Evolutionary conservation across 2,113 vertebrate species (phyloP).

Genomic region (Herpailurus yagouaroundi): DNA sequence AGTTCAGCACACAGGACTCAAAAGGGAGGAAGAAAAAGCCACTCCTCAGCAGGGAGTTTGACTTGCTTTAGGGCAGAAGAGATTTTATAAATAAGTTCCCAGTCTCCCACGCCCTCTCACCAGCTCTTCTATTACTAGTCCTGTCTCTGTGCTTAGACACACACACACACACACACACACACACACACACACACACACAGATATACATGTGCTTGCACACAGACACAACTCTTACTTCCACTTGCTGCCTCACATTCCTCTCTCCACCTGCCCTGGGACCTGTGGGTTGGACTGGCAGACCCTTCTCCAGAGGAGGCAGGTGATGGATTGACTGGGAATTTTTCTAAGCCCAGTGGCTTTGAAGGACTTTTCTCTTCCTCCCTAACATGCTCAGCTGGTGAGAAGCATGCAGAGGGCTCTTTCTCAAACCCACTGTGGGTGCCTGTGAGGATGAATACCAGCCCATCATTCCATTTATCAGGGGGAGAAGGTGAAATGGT

Average conservation of each 20-base stretch:
- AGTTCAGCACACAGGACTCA: conserved; percentile 66
- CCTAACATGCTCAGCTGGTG: conserved; percentile 58
- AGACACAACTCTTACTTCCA: background rate
- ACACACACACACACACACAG: too few species aligned
- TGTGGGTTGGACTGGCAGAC: background rate
- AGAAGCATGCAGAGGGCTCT: conserved; percentile 56
- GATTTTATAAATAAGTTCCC: conserved; percentile 78
- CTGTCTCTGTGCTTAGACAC: background rate
- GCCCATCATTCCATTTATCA: conserved; percentile 59
- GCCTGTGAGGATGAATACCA: conserved; percentile 39
- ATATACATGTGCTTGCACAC: background rate
- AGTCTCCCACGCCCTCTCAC: conserved; percentile 81
- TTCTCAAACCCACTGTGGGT: conserved; percentile 60
- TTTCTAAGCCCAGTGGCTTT: conserved; percentile 35
- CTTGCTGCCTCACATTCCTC: background rate
- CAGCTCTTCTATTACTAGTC: conserved; percentile 48
- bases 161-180: background rate
- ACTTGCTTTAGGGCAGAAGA: conserved; percentile 79
- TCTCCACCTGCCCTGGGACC: conserved; percentile 47
- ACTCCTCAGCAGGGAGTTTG: conserved; percentile 79
- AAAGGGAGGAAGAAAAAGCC: conserved; percentile 79
- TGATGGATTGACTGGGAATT: conserved; percentile 53
- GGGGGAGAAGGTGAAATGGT: conserved; percentile 58
- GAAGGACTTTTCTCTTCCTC: conserved; percentile 40
- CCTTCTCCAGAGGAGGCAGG: conserved; percentile 43